Evolutionary conservation across 2,113 vertebrate genomes (phyloP), one percentile per base, ranked within the genome.

Genomic region (Furnarius figulus): DNA sequence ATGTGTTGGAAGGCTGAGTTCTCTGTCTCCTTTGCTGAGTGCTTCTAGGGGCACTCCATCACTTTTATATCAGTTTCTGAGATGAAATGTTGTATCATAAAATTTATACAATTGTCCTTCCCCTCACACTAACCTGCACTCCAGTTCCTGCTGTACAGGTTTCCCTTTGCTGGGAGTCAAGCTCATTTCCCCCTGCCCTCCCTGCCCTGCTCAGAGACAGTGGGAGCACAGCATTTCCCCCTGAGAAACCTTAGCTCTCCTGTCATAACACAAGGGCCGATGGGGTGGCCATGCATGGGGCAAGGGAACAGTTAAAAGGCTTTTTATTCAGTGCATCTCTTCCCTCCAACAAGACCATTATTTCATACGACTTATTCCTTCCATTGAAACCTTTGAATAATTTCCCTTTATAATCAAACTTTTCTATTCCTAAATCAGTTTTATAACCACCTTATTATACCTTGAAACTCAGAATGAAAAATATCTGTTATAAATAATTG

Each of bases 391-490:
- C 87, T 87, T 62, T 0, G 8, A 93, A 93, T 94, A 96, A 97
- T 97, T 97, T 85, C 85, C 76, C 72, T 85, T 80, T 86, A 85
- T 96, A 96, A 97, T 97, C 96, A 96, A 94, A 97, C 95, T 92
- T 94, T 89, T 75, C 92, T 77, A 81, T 74, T 85, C 87, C 39
- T 97, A 97, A 97, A 97, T 97, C 96, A 96, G 77, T 93, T 94
- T 96, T 96, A 97, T 74, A 96, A 95, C 94, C 78, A 77, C 62
- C 94, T 96, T 96, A 90, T 97, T 97, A 95, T 90, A 97, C 81
- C 90, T 95, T 56, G 95, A 85, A 96, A 91, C 81, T 95, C 84
- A 68, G 63, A 90, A 93, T 93, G 90, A 97, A 93, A 91, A 86
- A 97, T 96, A 85, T 87, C 95, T 72, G 50, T 85, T 90, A 84